phyloP scores from a whole-genome alignment of 1,140 invertebrate species.

The Pantala flavescens region DNA sequence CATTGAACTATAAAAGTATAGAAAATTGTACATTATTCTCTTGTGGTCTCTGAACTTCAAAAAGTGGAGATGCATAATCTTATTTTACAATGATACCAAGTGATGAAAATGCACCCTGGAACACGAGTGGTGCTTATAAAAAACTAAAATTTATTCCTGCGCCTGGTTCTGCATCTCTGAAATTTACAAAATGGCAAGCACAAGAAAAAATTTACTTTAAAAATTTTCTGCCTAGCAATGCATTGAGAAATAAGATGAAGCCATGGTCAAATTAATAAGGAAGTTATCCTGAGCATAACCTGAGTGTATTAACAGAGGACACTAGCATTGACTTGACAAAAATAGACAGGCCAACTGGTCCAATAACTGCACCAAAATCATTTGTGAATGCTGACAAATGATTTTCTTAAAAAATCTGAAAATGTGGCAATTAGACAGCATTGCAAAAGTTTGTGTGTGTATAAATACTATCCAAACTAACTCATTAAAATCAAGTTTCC shows the following conservation, averaged over 20 bases:
- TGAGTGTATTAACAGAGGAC: constrained; percentile 9
- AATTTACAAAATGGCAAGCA: not conserved
- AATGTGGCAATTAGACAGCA: not conserved
- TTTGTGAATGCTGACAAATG: not conserved
- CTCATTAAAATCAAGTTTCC: not conserved
- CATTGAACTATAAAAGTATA: constrained; percentile 8
- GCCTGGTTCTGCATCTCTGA: not conserved
- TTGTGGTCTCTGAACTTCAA: not conserved
- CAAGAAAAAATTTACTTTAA: not conserved
- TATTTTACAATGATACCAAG: not conserved
- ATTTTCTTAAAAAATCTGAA: not conserved
- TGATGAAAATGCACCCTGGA: constrained; percentile 4
- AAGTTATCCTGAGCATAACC: not conserved
- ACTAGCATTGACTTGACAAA: not conserved
- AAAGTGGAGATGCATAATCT: constrained; percentile 2
- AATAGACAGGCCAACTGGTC: not conserved
- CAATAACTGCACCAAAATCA: constrained; percentile 7
- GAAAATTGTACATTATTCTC: not conserved
- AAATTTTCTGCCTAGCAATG: not conserved
- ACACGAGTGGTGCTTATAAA: not conserved
- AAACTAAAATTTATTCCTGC: not conserved
- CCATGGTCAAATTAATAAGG: constrained; percentile 1
- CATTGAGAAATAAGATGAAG: not conserved
- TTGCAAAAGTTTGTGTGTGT: not conserved
- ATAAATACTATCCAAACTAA: not conserved